Evolutionary conservation across 2,113 vertebrate genomes (phyloP).

Genomic region (Sander lucioperca): DNA sequence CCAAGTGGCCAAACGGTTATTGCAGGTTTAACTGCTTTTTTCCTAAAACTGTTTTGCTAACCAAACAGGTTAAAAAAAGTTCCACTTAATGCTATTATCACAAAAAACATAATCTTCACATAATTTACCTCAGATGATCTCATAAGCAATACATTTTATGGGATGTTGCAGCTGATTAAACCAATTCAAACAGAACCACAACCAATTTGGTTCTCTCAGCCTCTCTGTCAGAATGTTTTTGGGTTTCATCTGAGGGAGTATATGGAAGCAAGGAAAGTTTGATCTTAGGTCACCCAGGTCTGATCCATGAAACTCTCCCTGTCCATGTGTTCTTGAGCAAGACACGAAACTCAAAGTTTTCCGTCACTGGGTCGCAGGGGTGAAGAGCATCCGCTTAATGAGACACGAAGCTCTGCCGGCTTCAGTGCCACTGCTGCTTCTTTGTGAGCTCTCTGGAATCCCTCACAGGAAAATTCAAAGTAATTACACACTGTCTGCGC

Average conservation of each 20-base stretch:
- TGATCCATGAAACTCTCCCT: not conserved
- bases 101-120: not conserved
- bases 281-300: not conserved
- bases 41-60: not conserved
- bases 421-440: slow-evolving; percentile 6
- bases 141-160: not conserved
- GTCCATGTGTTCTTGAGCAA: not conserved
- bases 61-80: not conserved
- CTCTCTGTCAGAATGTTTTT: not conserved
- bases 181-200: not conserved
- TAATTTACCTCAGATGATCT: not conserved
- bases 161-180: not conserved
- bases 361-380: not conserved
- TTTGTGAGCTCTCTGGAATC: slow-evolving; percentile 26
- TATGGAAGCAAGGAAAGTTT: too few relatives aligned
- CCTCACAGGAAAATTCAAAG: slow-evolving; percentile 45
- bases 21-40: not conserved
- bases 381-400: slow-evolving; percentile 30
- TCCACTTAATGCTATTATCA: not conserved
- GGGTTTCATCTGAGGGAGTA: not conserved
- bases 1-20: not conserved
- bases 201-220: not conserved
- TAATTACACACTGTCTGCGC: slow-evolving; percentile 52
- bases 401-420: slow-evolving; percentile 38
- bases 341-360: not conserved